Evolutionary conservation across 2,797 vertebrate genomes (phyloP), one percentile per base, ranked within the genome.

Genomic region (Serranus cabrilla): DNA sequence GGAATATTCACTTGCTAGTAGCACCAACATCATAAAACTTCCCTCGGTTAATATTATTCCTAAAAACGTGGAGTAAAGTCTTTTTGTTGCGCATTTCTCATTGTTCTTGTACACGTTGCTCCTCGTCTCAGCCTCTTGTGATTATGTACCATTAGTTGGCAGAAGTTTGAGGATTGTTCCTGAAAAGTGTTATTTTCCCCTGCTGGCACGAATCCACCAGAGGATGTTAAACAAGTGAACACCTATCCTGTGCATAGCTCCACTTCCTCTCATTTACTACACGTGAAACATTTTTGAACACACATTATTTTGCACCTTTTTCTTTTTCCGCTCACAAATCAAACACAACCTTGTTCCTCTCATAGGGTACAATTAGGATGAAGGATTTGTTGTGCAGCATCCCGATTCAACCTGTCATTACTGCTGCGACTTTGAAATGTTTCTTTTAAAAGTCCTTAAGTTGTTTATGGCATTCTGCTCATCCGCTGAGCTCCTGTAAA

Each of bases 151-250:
- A 40, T 54, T 11, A 20, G 57, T 45, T 78, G 58, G 76, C 65
- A 82, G 34, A 63, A 46, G 16, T 31, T 63, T 42, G 45, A 39
- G 23, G 31, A 80, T 81, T 80, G 71, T 81, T 82, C 75, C 58
- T 74, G 2, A 5, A 64, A 56, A 23, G 37, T 47, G 49, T 64
- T 83, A 37, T 82, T 81, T 80, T 78, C 34, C 50, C 13, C 1
- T 2, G 5, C 34, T 74, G 82, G 72, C 61, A 60, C 2, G 8
- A 79, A 55, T 80, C 61, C 78, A 83, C 20, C 39, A 37, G 45
- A 76, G 93, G 92, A 93, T 83, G 84, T 91, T 82, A 13, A 71
- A 73, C 42, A 68, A 81, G 86, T 86, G 66, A 89, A 91, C 85
- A 86, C 89, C 83, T 92, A 83, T 91, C 90, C 90, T 91, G 91